These are phyloP conservation scores for Ormia ochracea DNA, from an alignment of 2,888 invertebrate species.

Conservation along the genomic window DNA sequence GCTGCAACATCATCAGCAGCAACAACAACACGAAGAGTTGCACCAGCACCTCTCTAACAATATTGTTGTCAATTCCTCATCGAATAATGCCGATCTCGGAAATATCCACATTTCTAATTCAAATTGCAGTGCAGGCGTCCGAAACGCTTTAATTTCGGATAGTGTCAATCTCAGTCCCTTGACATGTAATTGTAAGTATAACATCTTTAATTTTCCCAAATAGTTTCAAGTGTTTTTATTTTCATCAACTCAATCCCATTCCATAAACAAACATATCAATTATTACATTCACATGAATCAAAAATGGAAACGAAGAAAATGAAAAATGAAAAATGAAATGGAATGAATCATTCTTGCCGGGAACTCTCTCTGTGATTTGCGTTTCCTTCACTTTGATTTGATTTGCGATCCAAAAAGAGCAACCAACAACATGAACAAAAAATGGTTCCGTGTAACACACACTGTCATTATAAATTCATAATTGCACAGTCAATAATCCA, in stretches of 20 bases:
- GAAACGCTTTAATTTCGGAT: constrained; percentile 85
- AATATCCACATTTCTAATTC: constrained; percentile 54
- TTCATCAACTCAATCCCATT: background rate
- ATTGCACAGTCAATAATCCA: constrained; percentile 52
- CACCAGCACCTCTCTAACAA: constrained; percentile 44
- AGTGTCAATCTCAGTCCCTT: constrained; percentile 83
- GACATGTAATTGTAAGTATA: constrained; percentile 69
- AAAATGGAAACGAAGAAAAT: constrained; percentile 31
- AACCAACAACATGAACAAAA: background rate
- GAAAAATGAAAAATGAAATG: background rate
- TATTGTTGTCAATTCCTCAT: constrained; percentile 30
- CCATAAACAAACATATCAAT: constrained; percentile 32
- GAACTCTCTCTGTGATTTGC: constrained; percentile 90
- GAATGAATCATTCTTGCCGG: constrained; percentile 77
- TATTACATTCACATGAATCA: constrained; percentile 11
- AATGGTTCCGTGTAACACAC: constrained; percentile 38
- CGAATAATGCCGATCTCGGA: constrained; percentile 30
- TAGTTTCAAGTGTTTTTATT: background rate
- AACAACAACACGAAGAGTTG: constrained; percentile 59
- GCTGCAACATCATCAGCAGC: constrained; percentile 36
- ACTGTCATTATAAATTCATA: constrained; percentile 41
- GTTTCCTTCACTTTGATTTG: constrained; percentile 75
- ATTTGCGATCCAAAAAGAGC: constrained; percentile 22
- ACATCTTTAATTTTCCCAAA: background rate
- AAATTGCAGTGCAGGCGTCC: constrained; percentile 64